Percentiles rank a stretch among this genome's conserved stretches.
phyloP scores from a whole-genome alignment of 2,888 invertebrate genomes.

The Drosophila neonasuta region DNA sequence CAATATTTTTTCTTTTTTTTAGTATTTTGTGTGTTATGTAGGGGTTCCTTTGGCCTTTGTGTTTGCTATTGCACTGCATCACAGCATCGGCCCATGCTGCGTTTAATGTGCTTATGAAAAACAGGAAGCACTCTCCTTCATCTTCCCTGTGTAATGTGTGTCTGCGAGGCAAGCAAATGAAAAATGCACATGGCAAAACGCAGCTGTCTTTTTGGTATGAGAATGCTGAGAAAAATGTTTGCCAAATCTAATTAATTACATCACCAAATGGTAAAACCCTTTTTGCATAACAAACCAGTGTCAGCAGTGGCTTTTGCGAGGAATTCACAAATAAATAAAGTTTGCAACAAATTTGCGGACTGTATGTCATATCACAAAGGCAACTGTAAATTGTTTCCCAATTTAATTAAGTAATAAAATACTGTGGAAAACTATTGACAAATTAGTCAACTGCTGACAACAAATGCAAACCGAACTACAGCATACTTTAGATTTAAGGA shows the following conservation, averaged over 20 bases:
- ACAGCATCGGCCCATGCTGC: slow-evolving; percentile 51
- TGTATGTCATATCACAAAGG: slow-evolving; percentile 29
- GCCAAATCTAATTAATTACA: slow-evolving; percentile 60
- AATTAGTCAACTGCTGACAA: slow-evolving; percentile 10
- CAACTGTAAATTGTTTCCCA: slow-evolving; percentile 33
- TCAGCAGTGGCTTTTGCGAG: slow-evolving; percentile 12
- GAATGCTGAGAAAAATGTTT: slow-evolving; percentile 25
- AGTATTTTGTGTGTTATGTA: slow-evolving; percentile 16
- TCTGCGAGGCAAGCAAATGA: slow-evolving; percentile 32
- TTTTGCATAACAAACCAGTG: slow-evolving; percentile 5
- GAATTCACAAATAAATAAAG: slow-evolving; percentile 26
- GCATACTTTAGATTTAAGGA: background rate
- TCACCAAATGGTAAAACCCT: slow-evolving; percentile 39
- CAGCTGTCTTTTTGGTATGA: slow-evolving; percentile 5
- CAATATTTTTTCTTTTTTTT: slow-evolving; percentile 18
- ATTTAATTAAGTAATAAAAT: slow-evolving; percentile 47
- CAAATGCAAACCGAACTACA: slow-evolving; percentile 7
- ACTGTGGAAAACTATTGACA: slow-evolving; percentile 21
- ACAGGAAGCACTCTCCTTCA: slow-evolving; percentile 39
- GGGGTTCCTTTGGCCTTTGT: slow-evolving; percentile 42
- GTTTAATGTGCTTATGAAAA: slow-evolving; percentile 60
- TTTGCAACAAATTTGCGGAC: slow-evolving; percentile 30
- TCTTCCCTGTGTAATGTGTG: slow-evolving; percentile 8
- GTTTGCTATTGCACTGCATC: slow-evolving; percentile 43
- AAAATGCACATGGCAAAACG: slow-evolving; percentile 46